Evolutionary conservation across 1,140 invertebrate genomes (phyloP), one percentile per base, ranked within the genome.

Genomic region (Venustaconcha ellipsiformis): DNA sequence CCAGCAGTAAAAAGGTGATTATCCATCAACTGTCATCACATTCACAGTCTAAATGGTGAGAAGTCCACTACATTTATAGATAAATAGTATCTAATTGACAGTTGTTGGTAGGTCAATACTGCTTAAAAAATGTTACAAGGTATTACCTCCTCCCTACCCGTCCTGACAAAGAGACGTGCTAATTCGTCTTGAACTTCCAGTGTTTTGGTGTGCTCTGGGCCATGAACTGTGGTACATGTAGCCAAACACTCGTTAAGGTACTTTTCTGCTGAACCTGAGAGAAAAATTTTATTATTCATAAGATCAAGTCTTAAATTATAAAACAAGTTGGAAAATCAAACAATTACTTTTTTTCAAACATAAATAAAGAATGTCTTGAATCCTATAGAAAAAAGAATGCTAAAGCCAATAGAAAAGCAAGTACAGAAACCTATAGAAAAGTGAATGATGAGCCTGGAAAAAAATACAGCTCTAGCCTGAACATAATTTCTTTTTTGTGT

Each of bases 241-340:
- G 73, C 78, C n/a, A 88, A 72, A 76, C 83, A 85, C 65, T 89
- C 88, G 73, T 87, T 88, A 30, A 89, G 65, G 57, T 89, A 89
- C 59, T 87, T 89, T 62, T 89, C 84, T 20, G 88, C 87, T 57
- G 86, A 86, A 37, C 73, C 88, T 89, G 74, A 3, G 75, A 75
- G 69, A 76, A 3, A 65, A 57, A 58, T 2, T 58, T 30, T 11
- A 30, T 12, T 57, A 48, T 56, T 30, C 15, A 64, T 2, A 56
- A 69, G 59, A 63, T 37, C 15, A 5, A 60, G n/a, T 20, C 37
- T 17, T 0, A 23, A 48, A 14, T 37, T 23, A 23, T 37, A 23
- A 23, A 17, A 26, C n/a, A 67, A 67, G 17, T 13, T 18, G 26
- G 8, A 67, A 18, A 66, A 66, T 5, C 4, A 18, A n/a, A 17